A percentile compares a stretch with the other conserved stretches of the same genome.
phyloP scores from a whole-genome alignment of 2,113 vertebrate genomes.

The Laterallus jamaicensis region DNA sequence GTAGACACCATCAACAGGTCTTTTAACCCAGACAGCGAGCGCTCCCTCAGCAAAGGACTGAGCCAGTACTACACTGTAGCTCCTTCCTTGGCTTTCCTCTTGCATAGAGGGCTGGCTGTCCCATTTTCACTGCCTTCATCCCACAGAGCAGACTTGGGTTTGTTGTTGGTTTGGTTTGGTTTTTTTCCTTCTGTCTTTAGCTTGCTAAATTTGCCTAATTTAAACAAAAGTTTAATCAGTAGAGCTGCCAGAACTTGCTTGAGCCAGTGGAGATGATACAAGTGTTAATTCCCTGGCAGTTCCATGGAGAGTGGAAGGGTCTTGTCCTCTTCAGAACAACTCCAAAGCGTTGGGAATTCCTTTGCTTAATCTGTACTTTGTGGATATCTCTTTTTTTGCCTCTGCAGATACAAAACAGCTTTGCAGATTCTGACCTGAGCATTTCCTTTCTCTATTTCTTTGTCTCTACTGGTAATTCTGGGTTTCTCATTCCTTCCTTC shows the following conservation, averaged over 20 bases:
- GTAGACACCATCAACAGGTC: conserved; percentile 40
- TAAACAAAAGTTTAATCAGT: conserved; percentile 22
- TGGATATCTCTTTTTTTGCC: not conserved
- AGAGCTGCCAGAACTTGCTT: conserved; percentile 40
- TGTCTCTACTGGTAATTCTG: not conserved
- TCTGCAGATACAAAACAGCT: not conserved
- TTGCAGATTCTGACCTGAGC: conserved; percentile 28
- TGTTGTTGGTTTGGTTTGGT: not conserved
- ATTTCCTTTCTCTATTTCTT: not conserved
- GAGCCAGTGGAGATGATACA: conserved; percentile 32
- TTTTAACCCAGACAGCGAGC: conserved; percentile 31
- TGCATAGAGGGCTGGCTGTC: not conserved
- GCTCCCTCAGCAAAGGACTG: conserved; percentile 31
- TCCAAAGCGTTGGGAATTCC: conserved; percentile 27
- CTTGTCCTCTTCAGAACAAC: not conserved
- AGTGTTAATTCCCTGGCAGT: conserved; percentile 18
- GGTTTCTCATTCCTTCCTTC: not conserved
- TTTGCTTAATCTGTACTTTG: not conserved
- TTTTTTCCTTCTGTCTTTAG: not conserved
- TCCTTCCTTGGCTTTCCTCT: conserved; percentile 44
- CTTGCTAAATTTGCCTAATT: conserved; percentile 55
- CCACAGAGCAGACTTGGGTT: not conserved
- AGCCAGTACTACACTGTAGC: not conserved
- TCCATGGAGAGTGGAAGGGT: conserved; percentile 11
- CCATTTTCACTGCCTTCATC: conserved; percentile 26